Base-by-base conservation (phyloP, 2,888 invertebrate genomes). In the Phaonia tiefii region DNA sequence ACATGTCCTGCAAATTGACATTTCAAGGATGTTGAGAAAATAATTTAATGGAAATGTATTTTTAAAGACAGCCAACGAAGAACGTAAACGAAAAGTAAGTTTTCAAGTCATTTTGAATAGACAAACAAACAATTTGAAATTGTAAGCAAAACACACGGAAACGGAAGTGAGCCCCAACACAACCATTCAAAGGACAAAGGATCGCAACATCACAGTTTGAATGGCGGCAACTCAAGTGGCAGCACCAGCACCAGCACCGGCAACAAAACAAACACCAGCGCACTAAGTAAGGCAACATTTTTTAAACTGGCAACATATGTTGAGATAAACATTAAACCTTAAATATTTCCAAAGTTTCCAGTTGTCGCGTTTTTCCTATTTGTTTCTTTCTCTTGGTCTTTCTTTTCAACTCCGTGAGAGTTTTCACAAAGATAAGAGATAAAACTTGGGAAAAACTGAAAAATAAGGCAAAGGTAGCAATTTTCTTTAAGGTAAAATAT, bases 161-260 rank as follows among this genome's bases (percentile, higher is more conserved):
- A 2, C 31, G 56, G 26, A 56, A 56, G 1, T 20, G 26, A 42
- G 42, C 26, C 39, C n/a, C 17, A 44, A 56, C 56, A 26, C 20
- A 46, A 60, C 37, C 17, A 37, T 22, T 65, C 22, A 63, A 44
- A 60, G 13, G 31, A 65, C 63, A 60, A 71, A 46, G 20, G 51
- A 67, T 46, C 39, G 37, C 37, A 25, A 56, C 42, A 31, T 26
- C 39, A 72, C 66, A 60, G 67, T 67, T 78, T 49, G 51, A 60
- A 31, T 65, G 13, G n/a, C 22, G 22, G 31, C 31, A 31, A 31
- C 31, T 31, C 3, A 31, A 31, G 31, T 31, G 31, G 8, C 31
- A 8, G 31, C 8, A 31, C 17, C n/a, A 54, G 1, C 25, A 22
- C 17, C 17, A 15, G 13, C 22, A 20, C 25, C 15, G n/a, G 26